A percentile compares a stretch with the other conserved stretches of the same genome.
These are phyloP conservation scores for Acromyrmex heyeri DNA, from an alignment of 1,140 invertebrate genomes.

Conservation along the genomic window DNA sequence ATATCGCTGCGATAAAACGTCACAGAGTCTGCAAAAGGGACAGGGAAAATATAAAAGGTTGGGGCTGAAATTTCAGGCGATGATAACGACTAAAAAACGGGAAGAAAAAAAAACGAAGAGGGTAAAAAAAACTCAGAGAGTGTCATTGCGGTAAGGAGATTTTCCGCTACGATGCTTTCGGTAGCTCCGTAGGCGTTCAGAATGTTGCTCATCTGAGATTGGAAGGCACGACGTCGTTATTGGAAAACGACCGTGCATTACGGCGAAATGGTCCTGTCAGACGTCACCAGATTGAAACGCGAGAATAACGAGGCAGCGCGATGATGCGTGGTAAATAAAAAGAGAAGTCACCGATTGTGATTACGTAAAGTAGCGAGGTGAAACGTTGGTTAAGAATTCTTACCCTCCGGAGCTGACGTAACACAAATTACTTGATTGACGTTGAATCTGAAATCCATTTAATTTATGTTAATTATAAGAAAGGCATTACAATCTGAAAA, in stretches of 20 bases:
- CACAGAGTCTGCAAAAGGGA: background rate
- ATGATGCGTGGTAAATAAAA: slow-evolving; percentile 37
- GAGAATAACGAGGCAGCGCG: slow-evolving; percentile 33
- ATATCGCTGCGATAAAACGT: background rate
- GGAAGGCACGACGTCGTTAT: slow-evolving; percentile 47
- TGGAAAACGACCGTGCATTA: slow-evolving; percentile 55
- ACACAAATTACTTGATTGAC: no score
- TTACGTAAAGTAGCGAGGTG: slow-evolving; percentile 18
- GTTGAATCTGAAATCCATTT: no score
- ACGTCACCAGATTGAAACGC: slow-evolving; percentile 44
- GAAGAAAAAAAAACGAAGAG: background rate
- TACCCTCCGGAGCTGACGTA: no score
- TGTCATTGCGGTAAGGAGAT: slow-evolving; percentile 45
- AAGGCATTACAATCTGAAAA: no score
- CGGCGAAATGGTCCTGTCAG: slow-evolving; percentile 28
- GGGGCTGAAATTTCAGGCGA: slow-evolving; percentile 19
- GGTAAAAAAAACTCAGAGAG: background rate
- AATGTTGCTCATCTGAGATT: slow-evolving; percentile 46
- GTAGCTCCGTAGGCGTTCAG: background rate
- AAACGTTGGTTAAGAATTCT: slow-evolving; percentile 1
- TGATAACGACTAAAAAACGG: slow-evolving; percentile 1
- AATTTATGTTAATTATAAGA: no score
- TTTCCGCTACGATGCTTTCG: slow-evolving; percentile 43
- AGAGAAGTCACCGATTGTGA: background rate
- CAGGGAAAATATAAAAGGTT: background rate